phyloP scores from a whole-genome alignment of 2,113 vertebrate species.

The Pachyramphus minor region DNA sequence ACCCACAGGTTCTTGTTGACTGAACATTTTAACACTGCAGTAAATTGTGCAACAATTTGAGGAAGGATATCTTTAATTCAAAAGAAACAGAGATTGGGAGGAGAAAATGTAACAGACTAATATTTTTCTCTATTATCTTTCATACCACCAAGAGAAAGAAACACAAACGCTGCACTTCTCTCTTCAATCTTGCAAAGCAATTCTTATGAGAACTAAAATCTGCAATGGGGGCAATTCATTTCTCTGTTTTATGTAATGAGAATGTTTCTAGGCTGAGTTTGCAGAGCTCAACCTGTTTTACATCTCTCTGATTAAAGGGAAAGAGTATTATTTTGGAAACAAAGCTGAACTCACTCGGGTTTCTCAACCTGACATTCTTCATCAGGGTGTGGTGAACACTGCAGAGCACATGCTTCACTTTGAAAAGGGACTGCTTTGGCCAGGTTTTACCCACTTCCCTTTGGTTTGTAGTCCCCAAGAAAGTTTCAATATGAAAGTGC shows the following conservation, averaged over 20 bases:
- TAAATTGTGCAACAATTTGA: neutral
- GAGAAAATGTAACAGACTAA: neutral
- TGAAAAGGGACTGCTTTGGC: neutral
- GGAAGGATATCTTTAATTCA: neutral
- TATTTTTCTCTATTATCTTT: conserved; percentile 6
- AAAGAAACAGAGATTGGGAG: neutral
- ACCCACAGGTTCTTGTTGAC: neutral
- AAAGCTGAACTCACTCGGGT: neutral
- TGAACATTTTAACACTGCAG: neutral
- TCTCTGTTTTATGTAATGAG: neutral
- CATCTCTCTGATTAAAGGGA: conserved; percentile 39
- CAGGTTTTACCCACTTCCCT: neutral
- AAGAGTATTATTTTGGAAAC: conserved; percentile 50
- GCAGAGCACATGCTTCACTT: neutral
- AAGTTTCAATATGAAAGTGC: neutral
- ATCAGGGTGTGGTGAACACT: neutral
- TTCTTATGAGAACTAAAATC: neutral
- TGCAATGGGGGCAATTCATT: neutral
- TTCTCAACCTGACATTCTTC: conserved; percentile 37
- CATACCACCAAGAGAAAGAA: neutral
- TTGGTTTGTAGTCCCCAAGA: neutral
- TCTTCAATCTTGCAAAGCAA: neutral
- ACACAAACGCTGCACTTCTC: neutral
- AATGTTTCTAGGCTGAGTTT: conserved; percentile 31
- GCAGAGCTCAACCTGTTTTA: conserved; percentile 34